These are phyloP conservation scores for Lasioglossum villosulum DNA, from an alignment of 2,888 invertebrate species.

Conservation along the genomic window DNA sequence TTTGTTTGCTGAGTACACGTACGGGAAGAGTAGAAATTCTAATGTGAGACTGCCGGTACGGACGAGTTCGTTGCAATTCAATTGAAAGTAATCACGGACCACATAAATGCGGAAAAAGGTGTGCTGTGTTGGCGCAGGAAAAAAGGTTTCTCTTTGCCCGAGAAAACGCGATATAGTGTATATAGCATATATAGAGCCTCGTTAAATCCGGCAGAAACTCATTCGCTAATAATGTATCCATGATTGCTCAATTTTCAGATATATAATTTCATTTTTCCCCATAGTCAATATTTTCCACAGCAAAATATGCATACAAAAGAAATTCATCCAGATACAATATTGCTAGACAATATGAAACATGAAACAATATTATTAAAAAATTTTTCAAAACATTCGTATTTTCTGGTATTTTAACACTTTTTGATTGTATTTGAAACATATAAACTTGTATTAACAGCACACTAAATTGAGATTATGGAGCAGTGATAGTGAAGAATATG, in stretches of 20 bases:
- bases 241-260: neutral
- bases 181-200: neutral
- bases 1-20: neutral
- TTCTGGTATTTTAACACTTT: neutral
- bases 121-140: neutral
- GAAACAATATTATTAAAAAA: neutral
- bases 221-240: neutral
- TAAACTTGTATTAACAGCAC: neutral
- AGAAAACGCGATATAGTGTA: conserved; percentile 31
- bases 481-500: neutral
- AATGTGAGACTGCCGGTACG: conserved; percentile 13
- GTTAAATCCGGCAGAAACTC: conserved; percentile 13
- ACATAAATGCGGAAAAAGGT: conserved; percentile 6
- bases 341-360: neutral
- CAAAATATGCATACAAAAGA: neutral
- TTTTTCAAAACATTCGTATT: neutral
- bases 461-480: neutral
- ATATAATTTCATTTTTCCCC: neutral
- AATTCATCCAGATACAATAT: neutral
- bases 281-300: neutral
- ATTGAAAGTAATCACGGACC: conserved; percentile 21
- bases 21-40: neutral
- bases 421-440: neutral
- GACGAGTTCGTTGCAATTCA: conserved; percentile 12
- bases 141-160: conserved; percentile 21